Percentiles rank a stretch among this genome's conserved stretches.
phyloP scores from a whole-genome alignment of 1,140 invertebrate genomes.

The Euura saliciscinereae region DNA sequence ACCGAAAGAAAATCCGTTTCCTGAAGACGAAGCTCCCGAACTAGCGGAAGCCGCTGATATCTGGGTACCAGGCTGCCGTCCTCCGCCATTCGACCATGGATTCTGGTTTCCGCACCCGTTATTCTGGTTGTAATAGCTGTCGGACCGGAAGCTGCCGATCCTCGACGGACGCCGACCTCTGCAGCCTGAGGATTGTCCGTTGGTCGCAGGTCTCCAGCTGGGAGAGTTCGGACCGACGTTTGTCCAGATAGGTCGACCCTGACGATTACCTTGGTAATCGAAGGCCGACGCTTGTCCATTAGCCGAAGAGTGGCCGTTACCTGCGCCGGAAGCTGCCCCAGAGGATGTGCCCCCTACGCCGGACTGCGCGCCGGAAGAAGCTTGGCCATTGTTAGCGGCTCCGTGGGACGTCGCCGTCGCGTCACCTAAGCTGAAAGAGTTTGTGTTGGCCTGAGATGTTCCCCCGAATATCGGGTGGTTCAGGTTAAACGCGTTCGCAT shows the following conservation, averaged over 20 bases:
- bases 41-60: slow-evolving; percentile 25
- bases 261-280: slow-evolving; percentile 16
- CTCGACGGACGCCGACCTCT: background rate
- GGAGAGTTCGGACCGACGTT: slow-evolving; percentile 36
- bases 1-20: slow-evolving; percentile 34
- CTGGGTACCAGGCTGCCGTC: background rate
- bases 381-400: slow-evolving; percentile 42
- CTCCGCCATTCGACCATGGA: background rate
- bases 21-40: slow-evolving; percentile 32
- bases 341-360: background rate
- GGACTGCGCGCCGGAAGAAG: slow-evolving; percentile 3
- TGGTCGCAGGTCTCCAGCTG: background rate
- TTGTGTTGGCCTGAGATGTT: slow-evolving; percentile 36
- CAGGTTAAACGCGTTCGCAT: slow-evolving; percentile 38
- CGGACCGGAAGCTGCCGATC: slow-evolving; percentile 3
- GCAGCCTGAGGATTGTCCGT: background rate
- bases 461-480: slow-evolving; percentile 35
- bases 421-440: slow-evolving; percentile 41
- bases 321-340: slow-evolving; percentile 37
- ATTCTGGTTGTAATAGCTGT: background rate
- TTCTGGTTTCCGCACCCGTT: background rate
- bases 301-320: slow-evolving; percentile 35
- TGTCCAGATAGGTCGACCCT: slow-evolving; percentile 29
- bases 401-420: slow-evolving; percentile 44
- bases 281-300: slow-evolving; percentile 27